Conservation (phyloP, 2,888 invertebrate species). For the Lasiommata megera region DNA sequence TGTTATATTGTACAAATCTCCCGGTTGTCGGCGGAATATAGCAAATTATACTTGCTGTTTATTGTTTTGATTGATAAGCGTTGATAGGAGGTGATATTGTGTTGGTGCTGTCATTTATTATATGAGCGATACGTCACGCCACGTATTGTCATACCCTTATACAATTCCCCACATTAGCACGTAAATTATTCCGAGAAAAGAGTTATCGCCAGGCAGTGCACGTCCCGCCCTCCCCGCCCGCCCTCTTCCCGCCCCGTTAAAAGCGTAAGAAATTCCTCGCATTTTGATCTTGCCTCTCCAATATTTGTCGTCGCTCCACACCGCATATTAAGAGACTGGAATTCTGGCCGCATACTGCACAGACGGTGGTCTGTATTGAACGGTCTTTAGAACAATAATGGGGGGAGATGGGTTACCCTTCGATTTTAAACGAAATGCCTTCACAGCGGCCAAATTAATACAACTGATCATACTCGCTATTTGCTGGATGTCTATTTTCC, state of each 20-base stretch:
- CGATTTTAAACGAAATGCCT: slow-evolving; percentile 16
- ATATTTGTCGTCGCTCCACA: slow-evolving; percentile 53
- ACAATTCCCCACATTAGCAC: slow-evolving; percentile 5
- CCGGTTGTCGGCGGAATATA: too few species aligned
- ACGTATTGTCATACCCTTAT: background rate
- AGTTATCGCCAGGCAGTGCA: slow-evolving; percentile 46
- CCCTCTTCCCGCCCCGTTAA: slow-evolving; percentile 36
- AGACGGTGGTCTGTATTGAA: slow-evolving; percentile 38
- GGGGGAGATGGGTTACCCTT: slow-evolving; percentile 23
- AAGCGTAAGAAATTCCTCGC: slow-evolving; percentile 54
- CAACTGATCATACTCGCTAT: too few species aligned
- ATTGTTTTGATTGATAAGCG: too few species aligned
- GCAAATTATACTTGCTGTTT: too few species aligned
- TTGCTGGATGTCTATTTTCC: too few species aligned
- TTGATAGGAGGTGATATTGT: too few species aligned
- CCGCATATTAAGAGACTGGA: slow-evolving; percentile 52
- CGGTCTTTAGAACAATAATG: slow-evolving; percentile 32
- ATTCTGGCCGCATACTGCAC: slow-evolving; percentile 42
- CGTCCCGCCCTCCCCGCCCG: slow-evolving; percentile 38
- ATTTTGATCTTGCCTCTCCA: slow-evolving; percentile 47
- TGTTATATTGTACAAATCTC: too few species aligned
- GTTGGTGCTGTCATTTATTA: too few species aligned
- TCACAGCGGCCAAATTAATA: background rate
- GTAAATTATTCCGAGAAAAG: slow-evolving; percentile 16
- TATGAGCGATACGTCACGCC: too few species aligned